phyloP scores from a whole-genome alignment of 2,888 invertebrate genomes.

The Phlogophora meticulosa region DNA sequence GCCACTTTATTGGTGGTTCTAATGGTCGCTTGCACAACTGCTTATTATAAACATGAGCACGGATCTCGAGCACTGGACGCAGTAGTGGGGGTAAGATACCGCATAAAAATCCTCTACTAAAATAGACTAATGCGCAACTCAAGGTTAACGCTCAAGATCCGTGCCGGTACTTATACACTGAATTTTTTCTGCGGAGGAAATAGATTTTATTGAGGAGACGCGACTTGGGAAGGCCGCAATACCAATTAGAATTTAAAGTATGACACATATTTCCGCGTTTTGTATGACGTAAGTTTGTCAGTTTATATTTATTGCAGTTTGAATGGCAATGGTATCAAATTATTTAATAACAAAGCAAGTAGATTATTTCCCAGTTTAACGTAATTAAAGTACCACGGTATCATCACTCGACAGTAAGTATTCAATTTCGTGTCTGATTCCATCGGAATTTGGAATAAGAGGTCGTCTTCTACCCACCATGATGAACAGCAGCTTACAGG shows the following conservation, averaged over 20 bases:
- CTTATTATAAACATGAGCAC: too few species aligned
- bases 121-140: too few species aligned
- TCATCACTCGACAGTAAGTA: not conserved
- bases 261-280: conserved; percentile 31
- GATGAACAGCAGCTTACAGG: not conserved
- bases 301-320: conserved; percentile 4
- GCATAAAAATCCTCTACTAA: too few species aligned
- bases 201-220: not conserved
- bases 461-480: too few species aligned
- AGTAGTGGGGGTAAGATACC: too few species aligned
- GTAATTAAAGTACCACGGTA: not conserved
- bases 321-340: not conserved
- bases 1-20: too few species aligned
- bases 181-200: not conserved
- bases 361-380: conserved; percentile 13
- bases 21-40: not conserved
- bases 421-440: not conserved
- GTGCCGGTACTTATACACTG: too few species aligned
- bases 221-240: not conserved
- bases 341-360: not conserved
- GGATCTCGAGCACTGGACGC: too few species aligned
- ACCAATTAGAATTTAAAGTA: not conserved
- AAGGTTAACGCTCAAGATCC: too few species aligned
- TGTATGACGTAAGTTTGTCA: not conserved
- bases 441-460: not conserved